Base-by-base conservation (phyloP, 2,888 invertebrate species). In the Digitonthophagus gazella region DNA sequence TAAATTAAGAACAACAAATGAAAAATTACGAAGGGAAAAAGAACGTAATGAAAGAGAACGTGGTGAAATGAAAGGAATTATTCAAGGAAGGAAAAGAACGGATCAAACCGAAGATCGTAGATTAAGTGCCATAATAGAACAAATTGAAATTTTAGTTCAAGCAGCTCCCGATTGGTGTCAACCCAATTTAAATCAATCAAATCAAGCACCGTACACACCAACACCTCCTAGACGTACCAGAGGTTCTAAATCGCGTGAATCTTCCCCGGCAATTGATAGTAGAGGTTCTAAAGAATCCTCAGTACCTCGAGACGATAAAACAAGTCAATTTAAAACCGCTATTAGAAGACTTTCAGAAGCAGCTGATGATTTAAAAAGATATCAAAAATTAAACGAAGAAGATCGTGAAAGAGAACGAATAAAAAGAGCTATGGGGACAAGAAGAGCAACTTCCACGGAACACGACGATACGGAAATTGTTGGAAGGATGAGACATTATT, bases 1-100 rank as follows among this genome's bases (percentile, higher is more conserved):
- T 1, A 96, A 96, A 81, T 82, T 96, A 72, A 86, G 96, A 68
- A 95, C 95, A 2, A 93, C 95, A 20, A 96, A 95, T 80, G 96
- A 96, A 79, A 95, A 96, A 78, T 84, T 96, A 73, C 87, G 95
- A 65, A 86, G 95, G 54, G 96, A 96, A 82, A 92, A 94, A 72
- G 95, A 96, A 78, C 86, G 93, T 0, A 89, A 92, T 78, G 95
- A 95, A 76, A 89, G 90, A 74, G 95, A 95, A 78, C 86, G 93
- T 67, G 92, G 92, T 73, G 85, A 86, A 66, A 80, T 85, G 67
- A 83, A 84, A 69, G 81, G 83, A 66, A 77, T 84, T 58, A 83
- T 86, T 65, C 79, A 83, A 67, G 85, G 84, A 69, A 84, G 83
- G 74, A 83, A 84, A 72, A 81, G 84, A 72, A 75, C 82, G 18